Base-by-base conservation (phyloP, 2,797 vertebrate genomes). In the Numenius phaeopus region DNA sequence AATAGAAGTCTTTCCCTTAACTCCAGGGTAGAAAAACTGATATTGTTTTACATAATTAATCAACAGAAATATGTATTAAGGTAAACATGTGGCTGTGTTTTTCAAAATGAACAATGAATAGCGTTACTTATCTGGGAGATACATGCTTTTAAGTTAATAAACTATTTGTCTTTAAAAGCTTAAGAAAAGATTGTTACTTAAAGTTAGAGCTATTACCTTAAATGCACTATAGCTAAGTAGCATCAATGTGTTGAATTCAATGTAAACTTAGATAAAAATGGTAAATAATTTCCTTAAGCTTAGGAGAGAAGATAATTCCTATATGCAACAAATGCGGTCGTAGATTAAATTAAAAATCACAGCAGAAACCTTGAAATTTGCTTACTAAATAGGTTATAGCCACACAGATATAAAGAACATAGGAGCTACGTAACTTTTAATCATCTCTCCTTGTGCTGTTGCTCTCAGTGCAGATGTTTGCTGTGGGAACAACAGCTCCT, bases 381-480 rank as follows among this genome's bases (percentile, higher is more conserved):
- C 29, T 88, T 90, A 34, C 58, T 84, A 64, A 84, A 44, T 72
- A 80, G 14, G 4, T 83, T 90, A 37, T 85, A 82, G 75, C 11
- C 20, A 66, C 27, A 73, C 34, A 89, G 83, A 93, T 94, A 47
- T 62, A 89, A 97, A 96, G 67, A 73, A 46, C 30, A 27, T 71
- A 76, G 81, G 65, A 82, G 24, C 44, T 90, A 58, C 2, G 13
- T 49, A 42, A n/a, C 77, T 94, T 95, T 95, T 86, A 62, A 79
- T 96, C 26, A 71, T 94, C 32, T 95, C 24, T 83, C 44, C 87
- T 94, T 80, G 42, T 94, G 84, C 58, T 95, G 55, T 70, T 95
- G 58, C 88, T 90, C 76, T 94, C 46, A 55, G 54, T 67, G 71
- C 91, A 94, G 95, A 94, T 97, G 90, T 94, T 96, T 96, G 81